Conservation (phyloP, 92 coral and sea anemone species). For the Parazoanthus darwini region DNA sequence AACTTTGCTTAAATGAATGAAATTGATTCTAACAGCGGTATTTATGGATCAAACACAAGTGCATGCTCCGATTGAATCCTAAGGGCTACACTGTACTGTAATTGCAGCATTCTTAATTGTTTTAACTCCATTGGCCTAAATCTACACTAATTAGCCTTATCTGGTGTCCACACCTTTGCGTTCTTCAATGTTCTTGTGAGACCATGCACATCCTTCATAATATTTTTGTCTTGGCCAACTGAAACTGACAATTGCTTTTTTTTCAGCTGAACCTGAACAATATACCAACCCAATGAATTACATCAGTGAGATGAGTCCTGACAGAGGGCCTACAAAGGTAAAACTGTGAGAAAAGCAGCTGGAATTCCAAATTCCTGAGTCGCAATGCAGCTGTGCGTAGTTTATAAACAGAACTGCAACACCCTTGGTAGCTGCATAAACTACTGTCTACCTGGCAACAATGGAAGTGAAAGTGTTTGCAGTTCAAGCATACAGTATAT, state of each 20-base stretch:
- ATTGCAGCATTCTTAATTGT: too few relatives aligned
- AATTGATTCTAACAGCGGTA: neutral
- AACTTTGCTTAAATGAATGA: neutral
- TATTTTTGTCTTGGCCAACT: neutral
- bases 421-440: neutral
- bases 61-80: neutral
- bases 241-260: neutral
- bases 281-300: neutral
- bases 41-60: neutral
- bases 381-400: too few relatives aligned
- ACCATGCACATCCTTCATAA: neutral
- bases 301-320: conserved; percentile 30
- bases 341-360: too few relatives aligned
- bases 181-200: neutral
- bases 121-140: too few relatives aligned
- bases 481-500: too few relatives aligned
- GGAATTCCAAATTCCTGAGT: too few relatives aligned
- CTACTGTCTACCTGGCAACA: neutral
- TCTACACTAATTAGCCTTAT: too few relatives aligned
- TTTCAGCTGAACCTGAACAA: neutral
- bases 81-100: neutral
- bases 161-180: neutral
- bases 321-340: conserved; percentile 28
- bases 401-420: neutral
- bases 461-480: too few relatives aligned